phyloP scores from a whole-genome alignment of 2,888 invertebrate genomes.

The Onchidella celtica region DNA sequence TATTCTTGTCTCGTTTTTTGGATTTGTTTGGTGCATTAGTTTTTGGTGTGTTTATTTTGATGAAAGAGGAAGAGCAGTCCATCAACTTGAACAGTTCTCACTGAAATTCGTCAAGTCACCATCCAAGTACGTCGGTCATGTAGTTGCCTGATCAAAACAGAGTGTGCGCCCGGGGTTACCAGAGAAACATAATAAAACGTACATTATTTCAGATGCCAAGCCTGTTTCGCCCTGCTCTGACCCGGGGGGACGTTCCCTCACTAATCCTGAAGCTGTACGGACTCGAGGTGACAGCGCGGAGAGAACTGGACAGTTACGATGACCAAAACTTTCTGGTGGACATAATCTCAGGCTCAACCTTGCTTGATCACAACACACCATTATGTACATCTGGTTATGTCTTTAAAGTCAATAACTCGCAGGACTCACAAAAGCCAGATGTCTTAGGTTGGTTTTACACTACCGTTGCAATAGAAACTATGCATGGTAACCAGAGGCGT shows the following conservation, averaged over 20 bases:
- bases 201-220: constrained; percentile 5
- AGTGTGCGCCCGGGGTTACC: too few species aligned
- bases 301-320: constrained; percentile 88
- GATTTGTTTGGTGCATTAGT: too few species aligned
- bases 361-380: constrained; percentile 74
- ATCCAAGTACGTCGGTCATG: too few species aligned
- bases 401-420: constrained; percentile 90
- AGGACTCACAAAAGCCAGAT: constrained; percentile 87
- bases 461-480: too few species aligned
- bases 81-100: too few species aligned
- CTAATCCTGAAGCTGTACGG: constrained; percentile 82
- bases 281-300: constrained; percentile 83
- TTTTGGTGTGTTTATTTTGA: too few species aligned
- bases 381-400: constrained; percentile 81
- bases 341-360: constrained; percentile 78
- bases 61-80: too few species aligned
- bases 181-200: too few species aligned
- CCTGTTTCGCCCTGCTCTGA: background rate
- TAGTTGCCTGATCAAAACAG: too few species aligned
- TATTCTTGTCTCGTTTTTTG: too few species aligned
- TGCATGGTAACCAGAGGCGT: too few species aligned
- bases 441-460: constrained; percentile 64
- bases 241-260: background rate
- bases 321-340: constrained; percentile 88
- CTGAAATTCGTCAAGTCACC: too few species aligned